Percentiles rank a stretch among this genome's conserved stretches.
These are phyloP conservation scores for Baronia brevicornis DNA, from an alignment of 2,888 invertebrate species.

Conservation along the genomic window DNA sequence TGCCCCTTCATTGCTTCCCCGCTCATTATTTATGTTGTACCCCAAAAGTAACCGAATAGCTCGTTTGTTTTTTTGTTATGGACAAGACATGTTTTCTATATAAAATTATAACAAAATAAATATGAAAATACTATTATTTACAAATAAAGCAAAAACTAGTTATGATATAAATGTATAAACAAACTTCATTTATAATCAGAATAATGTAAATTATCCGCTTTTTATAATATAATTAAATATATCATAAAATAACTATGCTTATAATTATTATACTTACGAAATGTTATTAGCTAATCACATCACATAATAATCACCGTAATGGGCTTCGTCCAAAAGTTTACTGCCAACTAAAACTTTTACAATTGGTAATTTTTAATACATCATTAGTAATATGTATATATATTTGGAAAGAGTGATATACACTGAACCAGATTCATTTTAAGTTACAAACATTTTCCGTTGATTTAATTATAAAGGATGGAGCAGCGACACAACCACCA, in stretches of 20 bases:
- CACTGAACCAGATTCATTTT: slow-evolving; percentile 45
- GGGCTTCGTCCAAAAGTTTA: slow-evolving; percentile 44
- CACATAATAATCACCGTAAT: slow-evolving; percentile 47
- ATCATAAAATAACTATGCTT: slow-evolving; percentile 3
- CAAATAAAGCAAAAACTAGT: too few relatives aligned
- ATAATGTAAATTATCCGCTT: too few relatives aligned
- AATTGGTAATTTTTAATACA: slow-evolving; percentile 24
- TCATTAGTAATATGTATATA: slow-evolving; percentile 48
- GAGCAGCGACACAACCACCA: slow-evolving; percentile 28
- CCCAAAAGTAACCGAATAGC: too few relatives aligned
- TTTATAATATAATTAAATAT: slow-evolving; percentile 6
- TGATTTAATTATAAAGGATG: slow-evolving; percentile 23
- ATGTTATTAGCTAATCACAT: slow-evolving; percentile 50
- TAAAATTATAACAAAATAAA: too few relatives aligned
- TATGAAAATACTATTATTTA: too few relatives aligned
- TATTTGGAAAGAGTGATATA: slow-evolving; percentile 33
- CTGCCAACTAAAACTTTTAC: slow-evolving; percentile 27
- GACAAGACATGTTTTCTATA: too few relatives aligned
- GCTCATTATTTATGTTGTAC: too few relatives aligned
- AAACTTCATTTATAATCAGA: too few relatives aligned
- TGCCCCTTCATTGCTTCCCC: too few relatives aligned
- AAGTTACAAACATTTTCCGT: slow-evolving; percentile 41
- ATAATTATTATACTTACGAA: slow-evolving; percentile 35
- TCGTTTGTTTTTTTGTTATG: too few relatives aligned
- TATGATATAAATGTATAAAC: too few relatives aligned